A percentile compares a stretch with the other conserved stretches of the same genome.
phyloP scores from a whole-genome alignment of 2,113 vertebrate genomes.

The Brienomyrus longianalis region DNA sequence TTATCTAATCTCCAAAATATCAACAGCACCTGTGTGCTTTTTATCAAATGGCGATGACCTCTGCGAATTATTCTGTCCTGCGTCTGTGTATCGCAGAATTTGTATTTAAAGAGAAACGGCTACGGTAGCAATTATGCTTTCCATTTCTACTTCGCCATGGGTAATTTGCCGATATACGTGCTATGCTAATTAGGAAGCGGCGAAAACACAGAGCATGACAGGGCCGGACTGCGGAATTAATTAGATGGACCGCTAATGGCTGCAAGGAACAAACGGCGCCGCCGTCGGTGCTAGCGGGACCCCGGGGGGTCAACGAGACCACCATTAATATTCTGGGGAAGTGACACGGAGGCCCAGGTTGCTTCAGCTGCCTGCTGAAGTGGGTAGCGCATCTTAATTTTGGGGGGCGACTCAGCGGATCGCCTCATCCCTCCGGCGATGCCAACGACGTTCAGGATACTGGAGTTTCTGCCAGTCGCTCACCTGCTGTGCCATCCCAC shows the following conservation, averaged over 20 bases:
- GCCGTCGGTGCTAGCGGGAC: background rate
- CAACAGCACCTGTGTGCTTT: background rate
- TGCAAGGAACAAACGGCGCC: slow-evolving; percentile 23
- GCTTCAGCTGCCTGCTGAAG: slow-evolving; percentile 33
- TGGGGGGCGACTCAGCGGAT: background rate
- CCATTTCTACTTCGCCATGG: slow-evolving; percentile 20
- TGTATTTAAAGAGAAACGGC: background rate
- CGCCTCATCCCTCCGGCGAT: background rate
- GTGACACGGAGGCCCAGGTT: slow-evolving; percentile 31
- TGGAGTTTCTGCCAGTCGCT: slow-evolving; percentile 41
- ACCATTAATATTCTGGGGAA: slow-evolving; percentile 48
- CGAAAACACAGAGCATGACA: slow-evolving; percentile 5
- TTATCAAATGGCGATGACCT: background rate
- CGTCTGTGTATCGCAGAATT: background rate
- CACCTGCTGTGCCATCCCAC: background rate
- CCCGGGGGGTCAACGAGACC: slow-evolving; percentile 19
- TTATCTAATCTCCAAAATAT: background rate
- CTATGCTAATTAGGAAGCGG: slow-evolving; percentile 27
- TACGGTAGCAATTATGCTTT: background rate
- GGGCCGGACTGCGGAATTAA: slow-evolving; percentile 30
- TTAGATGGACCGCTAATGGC: slow-evolving; percentile 40
- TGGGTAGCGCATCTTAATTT: background rate
- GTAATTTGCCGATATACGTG: slow-evolving; percentile 31
- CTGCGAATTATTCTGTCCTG: background rate
- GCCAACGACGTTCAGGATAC: no score